Evolutionary conservation across 2,113 vertebrate genomes (phyloP).

Genomic region (Tachysurus vachellii): DNA sequence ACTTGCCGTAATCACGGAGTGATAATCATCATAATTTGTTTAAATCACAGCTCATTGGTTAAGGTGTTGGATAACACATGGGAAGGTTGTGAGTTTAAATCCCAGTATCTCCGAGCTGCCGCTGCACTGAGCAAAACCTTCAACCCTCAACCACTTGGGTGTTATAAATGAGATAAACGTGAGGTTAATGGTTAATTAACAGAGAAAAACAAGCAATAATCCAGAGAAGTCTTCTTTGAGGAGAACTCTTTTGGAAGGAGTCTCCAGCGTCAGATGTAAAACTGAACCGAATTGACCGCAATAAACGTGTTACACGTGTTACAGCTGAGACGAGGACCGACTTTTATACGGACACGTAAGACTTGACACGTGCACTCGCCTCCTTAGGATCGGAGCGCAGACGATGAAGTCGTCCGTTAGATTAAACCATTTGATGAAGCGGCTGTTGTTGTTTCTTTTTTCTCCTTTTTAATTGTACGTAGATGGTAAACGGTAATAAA

Average conservation of each 20-base stretch:
- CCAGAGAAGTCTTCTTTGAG: too few species aligned
- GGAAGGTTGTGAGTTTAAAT: too few species aligned
- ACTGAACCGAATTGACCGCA: too few species aligned
- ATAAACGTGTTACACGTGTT: background rate
- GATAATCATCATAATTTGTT: background rate
- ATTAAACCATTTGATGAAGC: background rate
- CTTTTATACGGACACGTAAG: background rate
- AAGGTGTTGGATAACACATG: too few species aligned
- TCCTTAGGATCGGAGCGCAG: background rate
- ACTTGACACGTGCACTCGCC: background rate
- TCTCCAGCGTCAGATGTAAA: too few species aligned
- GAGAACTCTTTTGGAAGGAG: too few species aligned
- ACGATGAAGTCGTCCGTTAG: background rate
- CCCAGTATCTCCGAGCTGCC: too few species aligned
- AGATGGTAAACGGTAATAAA: background rate
- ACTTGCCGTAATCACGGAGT: background rate
- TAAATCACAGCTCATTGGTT: too few species aligned
- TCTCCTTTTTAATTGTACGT: background rate
- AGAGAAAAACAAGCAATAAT: background rate
- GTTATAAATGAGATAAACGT: background rate
- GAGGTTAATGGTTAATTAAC: background rate
- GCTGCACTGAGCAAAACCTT: too few species aligned
- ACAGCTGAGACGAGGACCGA: background rate
- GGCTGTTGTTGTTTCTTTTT: background rate
- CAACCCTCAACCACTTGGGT: background rate